Percentiles rank a stretch among this genome's conserved stretches.
Conservation (phyloP, 2,888 invertebrate genomes). For the Polymixis flavicincta region DNA sequence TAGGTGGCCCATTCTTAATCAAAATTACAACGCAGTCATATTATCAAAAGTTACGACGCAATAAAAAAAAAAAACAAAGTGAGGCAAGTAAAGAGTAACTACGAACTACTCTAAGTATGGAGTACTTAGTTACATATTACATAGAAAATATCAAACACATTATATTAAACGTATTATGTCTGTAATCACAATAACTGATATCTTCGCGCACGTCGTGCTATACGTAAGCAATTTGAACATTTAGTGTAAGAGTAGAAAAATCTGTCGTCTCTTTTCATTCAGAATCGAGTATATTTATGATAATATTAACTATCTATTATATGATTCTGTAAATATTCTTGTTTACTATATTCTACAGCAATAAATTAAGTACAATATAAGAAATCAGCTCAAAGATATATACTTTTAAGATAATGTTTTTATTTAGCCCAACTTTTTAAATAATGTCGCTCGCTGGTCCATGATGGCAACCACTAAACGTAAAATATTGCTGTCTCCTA, state of each 20-base stretch:
- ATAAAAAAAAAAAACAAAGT: background rate
- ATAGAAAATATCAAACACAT: constrained; percentile 16
- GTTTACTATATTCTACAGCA: constrained; percentile 35
- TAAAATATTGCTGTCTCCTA: constrained; percentile 1
- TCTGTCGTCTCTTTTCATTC: constrained; percentile 23
- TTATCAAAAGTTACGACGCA: background rate
- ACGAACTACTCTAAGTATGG: constrained; percentile 1
- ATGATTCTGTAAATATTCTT: constrained; percentile 36
- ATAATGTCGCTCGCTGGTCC: background rate
- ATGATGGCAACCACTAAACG: background rate
- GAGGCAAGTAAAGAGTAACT: background rate
- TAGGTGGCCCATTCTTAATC: background rate
- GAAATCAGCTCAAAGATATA: constrained; percentile 39
- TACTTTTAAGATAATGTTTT: constrained; percentile 22
- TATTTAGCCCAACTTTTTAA: background rate
- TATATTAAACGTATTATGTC: constrained; percentile 5
- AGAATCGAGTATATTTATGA: constrained; percentile 8
- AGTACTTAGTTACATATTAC: background rate
- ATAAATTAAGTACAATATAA: constrained; percentile 48
- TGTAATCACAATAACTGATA: constrained; percentile 12
- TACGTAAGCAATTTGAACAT: constrained; percentile 26
- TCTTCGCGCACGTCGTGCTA: constrained; percentile 7
- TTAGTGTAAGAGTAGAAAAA: constrained; percentile 19
- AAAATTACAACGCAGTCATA: background rate
- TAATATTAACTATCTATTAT: background rate